Evolutionary conservation across 2,797 vertebrate species (phyloP).

Genomic region (Moxostoma hubbsi): DNA sequence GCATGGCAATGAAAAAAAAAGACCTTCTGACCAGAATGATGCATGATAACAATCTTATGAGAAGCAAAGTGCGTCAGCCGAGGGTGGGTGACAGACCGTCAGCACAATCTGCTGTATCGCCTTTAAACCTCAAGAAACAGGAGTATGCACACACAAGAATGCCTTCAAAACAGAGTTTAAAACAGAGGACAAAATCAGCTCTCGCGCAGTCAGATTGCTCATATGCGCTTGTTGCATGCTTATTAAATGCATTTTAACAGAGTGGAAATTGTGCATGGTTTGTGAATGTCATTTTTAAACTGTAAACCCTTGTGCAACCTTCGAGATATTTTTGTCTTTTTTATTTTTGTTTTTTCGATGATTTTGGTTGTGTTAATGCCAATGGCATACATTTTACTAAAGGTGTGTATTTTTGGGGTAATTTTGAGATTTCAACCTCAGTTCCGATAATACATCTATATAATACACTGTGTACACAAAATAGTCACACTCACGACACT

Average conservation of each 20-base stretch:
- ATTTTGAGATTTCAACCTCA: too few relatives aligned
- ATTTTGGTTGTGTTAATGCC: too few relatives aligned
- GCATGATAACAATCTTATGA: background rate
- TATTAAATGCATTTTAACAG: background rate
- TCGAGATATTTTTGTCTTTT: too few relatives aligned
- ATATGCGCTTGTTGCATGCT: background rate
- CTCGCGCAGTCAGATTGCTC: background rate
- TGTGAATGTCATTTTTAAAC: background rate
- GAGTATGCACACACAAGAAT: background rate
- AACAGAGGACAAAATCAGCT: background rate
- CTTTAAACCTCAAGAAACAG: background rate
- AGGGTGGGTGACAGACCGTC: background rate
- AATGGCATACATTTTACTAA: too few relatives aligned
- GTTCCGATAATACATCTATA: too few relatives aligned
- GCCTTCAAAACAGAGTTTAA: background rate
- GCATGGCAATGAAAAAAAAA: too few relatives aligned
- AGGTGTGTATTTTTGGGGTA: too few relatives aligned
- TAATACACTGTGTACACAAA: too few relatives aligned
- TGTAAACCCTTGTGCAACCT: too few relatives aligned
- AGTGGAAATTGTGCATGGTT: background rate
- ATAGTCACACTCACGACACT: too few relatives aligned
- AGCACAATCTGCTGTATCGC: background rate
- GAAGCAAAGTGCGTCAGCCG: slow-evolving; percentile 17
- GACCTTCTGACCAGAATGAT: background rate
- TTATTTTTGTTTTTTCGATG: too few relatives aligned